phyloP scores from a whole-genome alignment of 2,113 vertebrate species.

The Prolemur simus region DNA sequence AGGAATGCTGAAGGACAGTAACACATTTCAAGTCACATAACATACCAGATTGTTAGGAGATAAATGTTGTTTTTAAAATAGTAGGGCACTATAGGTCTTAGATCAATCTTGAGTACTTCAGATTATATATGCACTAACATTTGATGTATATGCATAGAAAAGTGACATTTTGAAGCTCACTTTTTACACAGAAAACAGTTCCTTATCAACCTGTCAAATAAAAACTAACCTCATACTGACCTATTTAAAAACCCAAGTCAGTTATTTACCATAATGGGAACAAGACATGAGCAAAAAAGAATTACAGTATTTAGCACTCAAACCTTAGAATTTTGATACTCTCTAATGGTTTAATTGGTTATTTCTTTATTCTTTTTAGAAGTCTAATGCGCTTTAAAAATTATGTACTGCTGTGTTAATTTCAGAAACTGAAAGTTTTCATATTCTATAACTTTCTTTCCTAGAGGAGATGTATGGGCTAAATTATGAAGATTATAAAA shows the following conservation, averaged over 20 bases:
- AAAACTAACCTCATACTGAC: not conserved
- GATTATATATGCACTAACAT: not conserved
- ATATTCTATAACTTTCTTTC: not conserved
- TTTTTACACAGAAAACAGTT: conserved; percentile 32
- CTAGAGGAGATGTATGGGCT: not conserved
- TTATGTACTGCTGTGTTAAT: not conserved
- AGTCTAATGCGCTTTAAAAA: not conserved
- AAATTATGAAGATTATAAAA: not conserved
- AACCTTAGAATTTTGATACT: not conserved
- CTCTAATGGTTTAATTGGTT: not conserved
- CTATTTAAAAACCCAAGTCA: conserved; percentile 11
- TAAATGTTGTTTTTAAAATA: conserved; percentile 44
- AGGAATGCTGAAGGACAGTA: conserved; percentile 49
- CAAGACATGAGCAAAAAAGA: not conserved
- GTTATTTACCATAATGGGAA: conserved; percentile 36
- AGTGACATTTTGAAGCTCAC: conserved; percentile 42
- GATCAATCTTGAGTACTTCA: not conserved
- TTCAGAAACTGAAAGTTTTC: not conserved
- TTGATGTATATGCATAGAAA: conserved; percentile 13
- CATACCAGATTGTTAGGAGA: conserved; percentile 53
- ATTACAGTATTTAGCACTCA: not conserved
- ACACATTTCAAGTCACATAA: conserved; percentile 48
- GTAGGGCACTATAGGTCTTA: conserved; percentile 12
- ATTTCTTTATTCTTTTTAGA: conserved; percentile 18
- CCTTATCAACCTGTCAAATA: conserved; percentile 1